Evolutionary conservation across 2,888 invertebrate species (phyloP).

Genomic region (Netelia virgata): DNA sequence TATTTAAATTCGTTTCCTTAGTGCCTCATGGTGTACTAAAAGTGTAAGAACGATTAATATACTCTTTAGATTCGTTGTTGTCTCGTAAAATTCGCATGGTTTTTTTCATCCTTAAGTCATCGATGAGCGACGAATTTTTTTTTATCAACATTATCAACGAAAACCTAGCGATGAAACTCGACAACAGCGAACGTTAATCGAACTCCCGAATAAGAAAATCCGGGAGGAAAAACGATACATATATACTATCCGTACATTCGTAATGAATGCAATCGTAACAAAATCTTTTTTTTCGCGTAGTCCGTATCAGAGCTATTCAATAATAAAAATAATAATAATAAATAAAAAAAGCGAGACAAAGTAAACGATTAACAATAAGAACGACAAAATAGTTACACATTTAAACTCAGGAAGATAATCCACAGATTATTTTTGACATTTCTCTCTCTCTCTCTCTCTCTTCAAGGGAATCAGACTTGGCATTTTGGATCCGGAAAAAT

Average conservation of each 20-base stretch:
- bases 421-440: constrained; percentile 5
- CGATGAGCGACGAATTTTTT: not conserved
- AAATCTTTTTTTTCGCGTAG: constrained; percentile 6
- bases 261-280: constrained; percentile 46
- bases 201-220: constrained; percentile 19
- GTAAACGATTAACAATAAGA: constrained; percentile 39
- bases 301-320: constrained; percentile 4
- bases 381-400: constrained; percentile 37
- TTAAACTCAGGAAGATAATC: constrained; percentile 30
- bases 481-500: constrained; percentile 38
- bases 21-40: no score
- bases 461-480: constrained; percentile 24
- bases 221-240: constrained; percentile 38
- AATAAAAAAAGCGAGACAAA: constrained; percentile 55
- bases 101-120: not conserved
- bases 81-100: not conserved
- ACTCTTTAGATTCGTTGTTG: not conserved
- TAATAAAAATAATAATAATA: constrained; percentile 53
- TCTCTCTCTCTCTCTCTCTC: not conserved
- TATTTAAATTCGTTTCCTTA: no score
- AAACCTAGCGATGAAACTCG: constrained; percentile 1
- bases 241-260: constrained; percentile 50
- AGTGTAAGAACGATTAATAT: no score
- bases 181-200: constrained; percentile 11
- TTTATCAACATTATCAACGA: not conserved